Conservation (phyloP, 23 tunicate species). For the Trididemnum miniatum region DNA sequence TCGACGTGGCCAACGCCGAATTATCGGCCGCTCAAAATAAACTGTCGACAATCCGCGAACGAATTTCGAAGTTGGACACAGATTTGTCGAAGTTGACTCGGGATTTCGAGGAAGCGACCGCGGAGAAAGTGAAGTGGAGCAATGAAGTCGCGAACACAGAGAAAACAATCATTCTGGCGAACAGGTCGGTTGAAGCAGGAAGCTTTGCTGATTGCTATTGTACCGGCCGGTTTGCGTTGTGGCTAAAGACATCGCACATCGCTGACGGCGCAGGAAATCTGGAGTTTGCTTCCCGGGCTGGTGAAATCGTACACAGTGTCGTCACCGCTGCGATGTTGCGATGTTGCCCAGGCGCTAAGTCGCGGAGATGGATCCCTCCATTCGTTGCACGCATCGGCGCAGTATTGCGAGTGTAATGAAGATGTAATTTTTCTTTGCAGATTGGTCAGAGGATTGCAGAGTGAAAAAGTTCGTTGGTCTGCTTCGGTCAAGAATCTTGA, state of each 20-base stretch:
- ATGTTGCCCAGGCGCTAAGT: no score
- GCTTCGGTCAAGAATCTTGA: slow-evolving; percentile 66
- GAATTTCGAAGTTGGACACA: slow-evolving; percentile 53
- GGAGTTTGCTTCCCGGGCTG: no score
- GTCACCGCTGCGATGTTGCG: no score
- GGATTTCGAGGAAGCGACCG: slow-evolving; percentile 88
- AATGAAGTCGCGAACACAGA: slow-evolving; percentile 88
- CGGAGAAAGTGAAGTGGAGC: slow-evolving; percentile 80
- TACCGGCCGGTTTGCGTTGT: no score
- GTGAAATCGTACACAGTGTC: no score
- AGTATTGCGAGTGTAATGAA: no score
- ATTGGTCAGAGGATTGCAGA: slow-evolving; percentile 71
- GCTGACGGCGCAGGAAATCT: no score
- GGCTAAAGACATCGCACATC: no score
- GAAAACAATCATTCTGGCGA: slow-evolving; percentile 73
- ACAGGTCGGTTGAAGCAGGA: slow-evolving; percentile 42
- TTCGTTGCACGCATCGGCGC: no score
- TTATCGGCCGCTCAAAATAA: slow-evolving; percentile 67
- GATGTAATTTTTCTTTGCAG: no score
- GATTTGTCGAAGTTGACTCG: slow-evolving; percentile 52
- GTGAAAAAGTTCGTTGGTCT: slow-evolving; percentile 88
- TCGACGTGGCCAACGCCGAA: slow-evolving; percentile 77
- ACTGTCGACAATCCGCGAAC: slow-evolving; percentile 43
- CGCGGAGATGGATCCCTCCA: no score
- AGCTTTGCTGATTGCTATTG: neutral